phyloP scores from a whole-genome alignment of 2,888 invertebrate genomes.

The Diaphora mendica region DNA sequence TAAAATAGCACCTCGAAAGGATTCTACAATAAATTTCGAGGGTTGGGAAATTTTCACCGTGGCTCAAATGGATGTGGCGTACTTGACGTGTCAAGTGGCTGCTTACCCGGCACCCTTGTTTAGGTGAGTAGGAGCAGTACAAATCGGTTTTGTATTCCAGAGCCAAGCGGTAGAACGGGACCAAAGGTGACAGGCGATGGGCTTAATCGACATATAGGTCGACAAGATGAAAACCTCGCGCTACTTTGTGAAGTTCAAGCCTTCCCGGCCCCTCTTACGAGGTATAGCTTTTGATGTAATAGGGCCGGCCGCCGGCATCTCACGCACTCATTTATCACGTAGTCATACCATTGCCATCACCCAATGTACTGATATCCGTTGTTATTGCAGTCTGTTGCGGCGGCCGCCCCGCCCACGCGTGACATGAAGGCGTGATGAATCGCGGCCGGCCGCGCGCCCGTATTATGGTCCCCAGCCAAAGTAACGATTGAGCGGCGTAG shows the following conservation, averaged over 20 bases:
- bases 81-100: constrained; percentile 89
- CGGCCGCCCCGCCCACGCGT: constrained; percentile 75
- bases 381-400: constrained; percentile 84
- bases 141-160: constrained; percentile 82
- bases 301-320: constrained; percentile 76
- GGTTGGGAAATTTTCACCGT: constrained; percentile 88
- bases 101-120: constrained; percentile 90
- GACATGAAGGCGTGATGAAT: constrained; percentile 83
- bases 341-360: constrained; percentile 73
- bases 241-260: constrained; percentile 93
- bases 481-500: constrained; percentile 84
- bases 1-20: constrained; percentile 88
- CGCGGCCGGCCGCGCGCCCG: constrained; percentile 83
- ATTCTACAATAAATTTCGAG: constrained; percentile 84
- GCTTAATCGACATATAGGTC: constrained; percentile 85
- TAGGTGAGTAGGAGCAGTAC: constrained; percentile 87
- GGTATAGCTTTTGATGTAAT: constrained; percentile 84
- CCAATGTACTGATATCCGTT: constrained; percentile 82
- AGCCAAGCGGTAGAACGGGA: constrained; percentile 90
- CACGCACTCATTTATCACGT: constrained; percentile 84
- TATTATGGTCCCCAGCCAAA: constrained; percentile 80
- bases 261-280: constrained; percentile 91
- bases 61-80: constrained; percentile 80
- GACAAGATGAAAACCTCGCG: constrained; percentile 83
- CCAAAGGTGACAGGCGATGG: constrained; percentile 89